Evolutionary conservation across 2,888 invertebrate species (phyloP).

Genomic region (Netelia virgata): DNA sequence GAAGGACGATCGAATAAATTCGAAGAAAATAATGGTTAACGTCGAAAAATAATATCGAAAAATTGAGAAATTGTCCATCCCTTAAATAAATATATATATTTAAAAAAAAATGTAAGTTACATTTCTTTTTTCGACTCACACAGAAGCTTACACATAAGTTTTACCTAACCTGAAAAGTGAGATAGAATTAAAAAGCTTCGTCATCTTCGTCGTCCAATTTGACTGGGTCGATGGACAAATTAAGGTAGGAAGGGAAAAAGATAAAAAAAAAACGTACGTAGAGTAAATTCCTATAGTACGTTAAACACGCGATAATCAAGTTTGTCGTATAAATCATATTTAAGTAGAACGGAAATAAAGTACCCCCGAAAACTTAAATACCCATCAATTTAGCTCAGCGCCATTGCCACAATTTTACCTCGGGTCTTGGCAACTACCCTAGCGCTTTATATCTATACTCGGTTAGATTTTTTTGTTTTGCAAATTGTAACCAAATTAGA

Average conservation of each 20-base stretch:
- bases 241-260: too few species aligned
- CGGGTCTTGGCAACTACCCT: neutral
- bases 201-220: too few species aligned
- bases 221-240: too few species aligned
- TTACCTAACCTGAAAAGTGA: neutral
- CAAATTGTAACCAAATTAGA: slow-evolving; percentile 26
- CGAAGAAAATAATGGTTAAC: too few species aligned
- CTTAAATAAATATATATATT: too few species aligned
- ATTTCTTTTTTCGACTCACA: neutral
- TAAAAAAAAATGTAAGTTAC: too few species aligned
- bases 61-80: too few species aligned
- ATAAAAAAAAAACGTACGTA: too few species aligned
- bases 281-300: neutral
- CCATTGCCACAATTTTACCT: neutral
- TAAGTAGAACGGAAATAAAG: slow-evolving; percentile 57
- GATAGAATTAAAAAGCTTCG: slow-evolving; percentile 12
- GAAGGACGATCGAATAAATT: too few species aligned
- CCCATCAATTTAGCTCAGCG: slow-evolving; percentile 18
- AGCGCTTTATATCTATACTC: neutral
- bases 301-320: slow-evolving; percentile 60
- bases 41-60: too few species aligned
- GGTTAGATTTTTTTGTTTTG: slow-evolving; percentile 7
- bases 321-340: slow-evolving; percentile 71
- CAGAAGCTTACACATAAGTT: neutral
- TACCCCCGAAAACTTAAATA: slow-evolving; percentile 18